Evolutionary conservation across 2,888 invertebrate genomes (phyloP).

Genomic region (Priocnemis perturbator): DNA sequence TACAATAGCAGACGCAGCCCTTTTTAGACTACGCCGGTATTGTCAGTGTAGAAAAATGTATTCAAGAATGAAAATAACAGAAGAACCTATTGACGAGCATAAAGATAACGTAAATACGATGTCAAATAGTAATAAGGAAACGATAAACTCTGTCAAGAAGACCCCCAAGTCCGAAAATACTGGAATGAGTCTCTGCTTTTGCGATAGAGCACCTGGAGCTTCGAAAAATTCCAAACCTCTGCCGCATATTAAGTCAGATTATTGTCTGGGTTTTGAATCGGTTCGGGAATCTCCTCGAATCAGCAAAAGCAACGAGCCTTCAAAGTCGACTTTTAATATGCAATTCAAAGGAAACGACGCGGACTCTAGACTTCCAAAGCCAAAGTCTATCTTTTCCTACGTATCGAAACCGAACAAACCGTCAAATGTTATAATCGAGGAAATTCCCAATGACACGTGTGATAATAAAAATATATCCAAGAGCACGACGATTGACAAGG

Average conservation of each 20-base stretch:
- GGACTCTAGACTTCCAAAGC: not conserved
- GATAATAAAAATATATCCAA: not conserved
- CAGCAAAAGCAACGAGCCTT: constrained; percentile 7
- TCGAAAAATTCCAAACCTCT: constrained; percentile 54
- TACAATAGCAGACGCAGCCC: constrained; percentile 71
- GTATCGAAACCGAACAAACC: constrained; percentile 19
- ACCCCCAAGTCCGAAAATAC: not conserved
- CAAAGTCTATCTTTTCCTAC: constrained; percentile 49
- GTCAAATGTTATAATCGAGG: constrained; percentile 55
- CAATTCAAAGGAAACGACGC: not conserved
- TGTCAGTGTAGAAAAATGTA: constrained; percentile 52
- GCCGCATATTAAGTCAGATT: constrained; percentile 56
- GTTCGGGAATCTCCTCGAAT: not conserved
- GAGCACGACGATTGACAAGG: not conserved
- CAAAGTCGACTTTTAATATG: not conserved
- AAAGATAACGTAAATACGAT: not conserved
- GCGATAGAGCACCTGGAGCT: constrained; percentile 60
- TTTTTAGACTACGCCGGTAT: constrained; percentile 63
- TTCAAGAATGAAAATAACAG: constrained; percentile 60
- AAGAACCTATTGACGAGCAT: constrained; percentile 18
- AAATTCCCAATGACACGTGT: constrained; percentile 46
- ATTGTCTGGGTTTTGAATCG: constrained; percentile 43
- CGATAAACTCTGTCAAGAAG: not conserved
- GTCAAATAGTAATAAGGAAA: not conserved
- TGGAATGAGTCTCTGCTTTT: constrained; percentile 54